Evolutionary conservation across 2,888 invertebrate genomes (phyloP).

Genomic region (Gisinianus flammeolus): DNA sequence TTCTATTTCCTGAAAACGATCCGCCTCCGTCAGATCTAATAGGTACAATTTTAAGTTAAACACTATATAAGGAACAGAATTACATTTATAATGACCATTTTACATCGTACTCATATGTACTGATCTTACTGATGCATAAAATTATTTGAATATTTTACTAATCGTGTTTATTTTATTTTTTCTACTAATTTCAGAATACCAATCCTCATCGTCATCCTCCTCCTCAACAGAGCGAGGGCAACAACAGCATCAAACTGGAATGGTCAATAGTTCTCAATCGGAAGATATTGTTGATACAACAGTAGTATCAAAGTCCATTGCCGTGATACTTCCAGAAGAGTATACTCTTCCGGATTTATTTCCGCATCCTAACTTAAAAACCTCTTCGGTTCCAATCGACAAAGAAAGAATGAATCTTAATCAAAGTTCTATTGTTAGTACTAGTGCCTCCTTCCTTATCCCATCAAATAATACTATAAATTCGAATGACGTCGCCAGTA

Average conservation of each 20-base stretch:
- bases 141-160: neutral
- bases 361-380: conserved; percentile 50
- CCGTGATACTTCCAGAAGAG: conserved; percentile 47
- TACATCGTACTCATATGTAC: neutral
- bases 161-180: neutral
- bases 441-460: too few relatives aligned
- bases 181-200: conserved; percentile 60
- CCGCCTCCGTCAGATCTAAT: conserved; percentile 68
- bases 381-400: too few relatives aligned
- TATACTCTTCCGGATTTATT: conserved; percentile 57
- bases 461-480: neutral
- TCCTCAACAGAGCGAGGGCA: conserved; percentile 44
- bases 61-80: too few relatives aligned
- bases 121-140: neutral
- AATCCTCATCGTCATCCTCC: conserved; percentile 37
- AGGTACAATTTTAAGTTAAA: too few relatives aligned
- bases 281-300: conserved; percentile 28
- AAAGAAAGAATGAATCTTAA: neutral
- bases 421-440: too few relatives aligned
- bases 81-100: neutral
- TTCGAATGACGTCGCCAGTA: conserved; percentile 1
- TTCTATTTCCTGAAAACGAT: conserved; percentile 78
- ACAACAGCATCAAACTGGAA: conserved; percentile 41
- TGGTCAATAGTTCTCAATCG: conserved; percentile 48
- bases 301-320: neutral